Evolutionary conservation across 2,888 invertebrate genomes (phyloP).

Genomic region (Lasiommata megera): DNA sequence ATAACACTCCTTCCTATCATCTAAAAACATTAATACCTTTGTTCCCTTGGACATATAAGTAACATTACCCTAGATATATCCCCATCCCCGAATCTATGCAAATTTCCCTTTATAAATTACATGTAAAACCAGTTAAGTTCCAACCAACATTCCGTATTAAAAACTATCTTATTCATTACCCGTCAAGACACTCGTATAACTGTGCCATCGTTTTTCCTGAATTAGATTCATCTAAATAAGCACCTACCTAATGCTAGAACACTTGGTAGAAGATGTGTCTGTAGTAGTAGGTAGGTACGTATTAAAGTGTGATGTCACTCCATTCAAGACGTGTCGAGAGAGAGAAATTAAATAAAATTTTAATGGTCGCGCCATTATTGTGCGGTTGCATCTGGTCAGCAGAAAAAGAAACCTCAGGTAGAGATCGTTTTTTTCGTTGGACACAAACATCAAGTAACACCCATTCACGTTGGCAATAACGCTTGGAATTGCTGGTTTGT

Average conservation of each 20-base stretch:
- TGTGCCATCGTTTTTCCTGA: no score
- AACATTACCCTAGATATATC: background rate
- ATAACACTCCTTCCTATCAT: conserved; percentile 24
- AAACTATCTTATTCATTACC: no score
- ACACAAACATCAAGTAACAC: conserved; percentile 39
- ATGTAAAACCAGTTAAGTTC: no score
- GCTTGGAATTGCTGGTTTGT: conserved; percentile 31
- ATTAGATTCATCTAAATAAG: no score
- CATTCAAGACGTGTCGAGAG: conserved; percentile 21
- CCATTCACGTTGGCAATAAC: conserved; percentile 45
- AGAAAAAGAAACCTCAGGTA: conserved; percentile 61
- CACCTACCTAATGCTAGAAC: no score
- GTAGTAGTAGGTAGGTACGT: no score
- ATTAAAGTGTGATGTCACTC: conserved; percentile 29
- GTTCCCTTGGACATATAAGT: background rate
- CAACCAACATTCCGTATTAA: no score
- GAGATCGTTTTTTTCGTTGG: conserved; percentile 48
- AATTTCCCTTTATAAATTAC: no score
- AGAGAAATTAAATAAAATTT: conserved; percentile 31
- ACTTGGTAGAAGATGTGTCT: no score
- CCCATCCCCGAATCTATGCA: background rate
- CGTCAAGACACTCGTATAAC: no score
- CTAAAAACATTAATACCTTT: background rate
- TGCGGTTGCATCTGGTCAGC: conserved; percentile 47
- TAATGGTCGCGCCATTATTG: conserved; percentile 26